Evolutionary conservation across 2,113 vertebrate genomes (phyloP), one percentile per base, ranked within the genome.

Genomic region (Eira barbara): DNA sequence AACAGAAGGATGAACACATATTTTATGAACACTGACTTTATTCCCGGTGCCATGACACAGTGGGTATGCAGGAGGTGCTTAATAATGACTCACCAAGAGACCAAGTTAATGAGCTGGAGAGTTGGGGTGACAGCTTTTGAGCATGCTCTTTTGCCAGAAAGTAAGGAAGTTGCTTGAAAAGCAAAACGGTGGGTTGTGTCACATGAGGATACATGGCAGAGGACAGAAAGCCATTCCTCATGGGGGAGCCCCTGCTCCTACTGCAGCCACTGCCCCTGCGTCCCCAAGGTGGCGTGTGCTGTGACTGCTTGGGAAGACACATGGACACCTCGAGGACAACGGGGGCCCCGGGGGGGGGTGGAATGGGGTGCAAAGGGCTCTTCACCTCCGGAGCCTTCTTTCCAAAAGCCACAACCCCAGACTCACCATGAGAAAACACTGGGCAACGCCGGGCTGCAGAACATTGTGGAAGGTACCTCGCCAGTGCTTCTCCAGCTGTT

Each of bases 281-380:
- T 18, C 18, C 18, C n/a, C 67, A 36, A 36, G 34, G 34, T 69
- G 67, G 31, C 5, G 5, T 7, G 65, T 34, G 31, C 65, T 34
- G 65, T n/a, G 31, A 67, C 15, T 17, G 15, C 15, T 15, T 34
- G 31, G 65, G 65, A 67, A 4, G 31, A 12, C n/a, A 73, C 20
- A 2, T 36, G 34, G 69, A 36, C n/a, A 13, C 29, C 45, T 52
- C 9, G 1, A 14, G 12, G 67, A 31, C 57, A 12, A 34, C 8
- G 0, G 4, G 34, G 34, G 34, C 34, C 27, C 1, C 7, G 0
- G 9, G 9, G 21, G 1, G 4, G 9, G 59, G 47, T 18, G 42
- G 14, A n/a, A 7, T 0, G 1, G 12, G n/a, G 65, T 2, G 45
- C 27, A n/a, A 65, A 3, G 4, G 59, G n/a, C 73, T 21, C 29